phyloP scores from a whole-genome alignment of 2,113 vertebrate genomes.

The Eupsittula cactorum region DNA sequence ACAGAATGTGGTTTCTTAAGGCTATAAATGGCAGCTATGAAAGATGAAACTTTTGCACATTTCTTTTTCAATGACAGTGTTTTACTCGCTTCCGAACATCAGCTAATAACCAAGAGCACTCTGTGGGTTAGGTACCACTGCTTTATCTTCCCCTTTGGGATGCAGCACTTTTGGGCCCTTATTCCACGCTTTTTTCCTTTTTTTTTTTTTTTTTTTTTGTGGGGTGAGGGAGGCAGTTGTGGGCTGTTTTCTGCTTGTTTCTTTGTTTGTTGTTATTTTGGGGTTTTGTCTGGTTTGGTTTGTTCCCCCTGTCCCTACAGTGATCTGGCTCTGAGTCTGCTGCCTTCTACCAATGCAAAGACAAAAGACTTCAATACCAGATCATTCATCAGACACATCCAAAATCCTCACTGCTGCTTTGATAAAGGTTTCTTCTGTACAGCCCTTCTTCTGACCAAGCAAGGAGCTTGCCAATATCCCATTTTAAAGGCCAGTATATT shows the following conservation, averaged over 20 bases:
- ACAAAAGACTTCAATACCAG: neutral
- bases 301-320: accelerated
- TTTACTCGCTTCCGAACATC: neutral
- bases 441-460: neutral
- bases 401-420: neutral
- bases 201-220: neutral
- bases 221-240: neutral
- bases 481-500: neutral
- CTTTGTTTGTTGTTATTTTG: neutral
- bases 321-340: neutral
- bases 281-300: no score
- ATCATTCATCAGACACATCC: neutral
- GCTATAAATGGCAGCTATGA: neutral
- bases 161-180: neutral
- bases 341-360: neutral
- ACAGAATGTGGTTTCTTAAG: neutral
- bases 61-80: neutral
- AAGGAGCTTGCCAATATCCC: neutral
- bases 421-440: neutral
- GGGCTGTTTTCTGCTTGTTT: no score
- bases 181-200: neutral
- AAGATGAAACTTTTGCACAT: neutral
- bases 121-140: neutral
- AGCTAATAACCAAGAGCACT: neutral
- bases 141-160: neutral